Evolutionary conservation across 2,113 vertebrate species (phyloP).

Genomic region (Perca fluviatilis): DNA sequence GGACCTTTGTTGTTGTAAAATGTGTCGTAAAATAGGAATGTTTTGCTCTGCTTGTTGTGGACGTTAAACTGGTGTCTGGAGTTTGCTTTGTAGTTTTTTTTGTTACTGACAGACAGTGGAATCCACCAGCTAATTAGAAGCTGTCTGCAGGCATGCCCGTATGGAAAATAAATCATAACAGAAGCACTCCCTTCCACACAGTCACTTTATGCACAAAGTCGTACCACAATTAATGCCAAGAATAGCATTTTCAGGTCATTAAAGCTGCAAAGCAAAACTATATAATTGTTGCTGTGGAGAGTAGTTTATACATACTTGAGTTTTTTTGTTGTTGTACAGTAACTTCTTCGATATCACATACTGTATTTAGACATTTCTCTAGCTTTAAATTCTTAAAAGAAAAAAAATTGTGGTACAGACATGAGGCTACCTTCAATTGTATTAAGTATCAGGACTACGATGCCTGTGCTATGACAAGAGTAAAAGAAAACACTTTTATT

Average conservation of each 20-base stretch:
- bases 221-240: neutral
- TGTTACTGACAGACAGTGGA: conserved; percentile 17
- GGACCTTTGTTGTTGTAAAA: conserved; percentile 47
- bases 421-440: neutral
- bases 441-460: neutral
- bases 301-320: neutral
- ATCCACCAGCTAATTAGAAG: conserved; percentile 24
- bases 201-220: neutral
- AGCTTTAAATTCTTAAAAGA: neutral
- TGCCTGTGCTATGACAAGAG: neutral
- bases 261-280: neutral
- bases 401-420: neutral
- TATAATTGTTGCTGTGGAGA: neutral
- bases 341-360: neutral
- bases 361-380: neutral
- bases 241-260: neutral
- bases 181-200: neutral
- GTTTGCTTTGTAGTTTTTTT: conserved; percentile 44
- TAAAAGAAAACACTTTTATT: neutral
- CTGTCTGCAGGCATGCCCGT: conserved; percentile 22
- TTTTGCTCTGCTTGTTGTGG: conserved; percentile 21
- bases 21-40: conserved; percentile 33
- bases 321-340: neutral
- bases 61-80: conserved; percentile 23
- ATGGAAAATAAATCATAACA: conserved; percentile 31